Percentiles rank a stretch among this genome's conserved stretches.
Conservation (phyloP, 1,140 invertebrate genomes). For the Leptoteleia sp. region DNA sequence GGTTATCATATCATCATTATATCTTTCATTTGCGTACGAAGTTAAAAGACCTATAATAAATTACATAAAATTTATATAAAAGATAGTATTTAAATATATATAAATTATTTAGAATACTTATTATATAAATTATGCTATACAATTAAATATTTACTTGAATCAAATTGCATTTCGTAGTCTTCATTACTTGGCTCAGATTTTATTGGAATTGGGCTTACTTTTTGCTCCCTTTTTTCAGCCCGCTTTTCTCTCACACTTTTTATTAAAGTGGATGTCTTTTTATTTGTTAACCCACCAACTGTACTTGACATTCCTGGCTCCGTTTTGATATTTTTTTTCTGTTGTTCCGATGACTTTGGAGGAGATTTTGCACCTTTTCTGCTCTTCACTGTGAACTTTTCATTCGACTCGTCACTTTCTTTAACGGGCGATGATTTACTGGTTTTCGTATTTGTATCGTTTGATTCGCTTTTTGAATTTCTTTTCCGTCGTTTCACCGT, state of each 20-base stretch:
- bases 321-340: conserved; percentile 66
- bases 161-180: conserved; percentile 43
- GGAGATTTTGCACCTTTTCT: conserved; percentile 71
- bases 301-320: conserved; percentile 14
- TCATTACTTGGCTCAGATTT: conserved; percentile 40
- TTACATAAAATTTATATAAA: too few species aligned
- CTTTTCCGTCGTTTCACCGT: conserved; percentile 74
- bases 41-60: conserved; percentile 30
- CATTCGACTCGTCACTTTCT: conserved; percentile 71
- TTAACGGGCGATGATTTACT: conserved; percentile 74
- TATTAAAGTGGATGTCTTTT: conserved; percentile 59
- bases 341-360: conserved; percentile 68
- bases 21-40: conserved; percentile 13
- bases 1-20: conserved; percentile 41
- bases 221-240: conserved; percentile 69
- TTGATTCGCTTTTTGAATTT: conserved; percentile 75
- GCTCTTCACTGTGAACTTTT: conserved; percentile 65
- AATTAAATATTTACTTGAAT: conserved; percentile 60
- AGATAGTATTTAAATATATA: too few species aligned
- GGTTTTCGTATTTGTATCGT: conserved; percentile 69
- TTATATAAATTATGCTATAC: too few species aligned
- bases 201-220: conserved; percentile 47
- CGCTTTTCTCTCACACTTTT: conserved; percentile 75
- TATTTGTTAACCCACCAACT: not conserved
- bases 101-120: too few species aligned